Evolutionary conservation across 2,113 vertebrate species (phyloP), one percentile per base, ranked within the genome.

Genomic region (Channa maculata): DNA sequence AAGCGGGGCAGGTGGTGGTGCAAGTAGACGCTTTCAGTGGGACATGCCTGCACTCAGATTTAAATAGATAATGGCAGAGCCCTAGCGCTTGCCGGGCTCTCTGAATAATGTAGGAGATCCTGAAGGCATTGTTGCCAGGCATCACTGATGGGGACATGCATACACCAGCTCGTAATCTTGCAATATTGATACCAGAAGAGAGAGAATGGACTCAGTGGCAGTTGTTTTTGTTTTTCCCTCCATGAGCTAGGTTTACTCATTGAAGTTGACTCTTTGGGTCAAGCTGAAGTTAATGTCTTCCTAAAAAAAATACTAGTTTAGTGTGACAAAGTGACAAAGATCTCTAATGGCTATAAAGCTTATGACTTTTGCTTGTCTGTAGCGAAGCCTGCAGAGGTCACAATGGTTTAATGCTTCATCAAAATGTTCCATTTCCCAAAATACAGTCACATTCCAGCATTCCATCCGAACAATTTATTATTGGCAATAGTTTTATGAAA

Each of bases 11-110:
- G 81, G 79, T 81, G 84, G 88, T 8, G 38, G 52, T 50, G 79
- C n/a, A 36, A 79, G 78, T 66, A 63, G 72, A 70, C 3, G 58
- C 80, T 91, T 89, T 86, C 83, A 77, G 71, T 65, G 79, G 89
- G 85, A 79, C 84, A 71, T 77, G 88, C 75, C 74, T 81, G 77
- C 15, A 50, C 88, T 90, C 73, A 71, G 87, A 91, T 91, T 90
- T 91, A 91, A 91, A 92, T 91, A 92, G 90, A 91, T 91, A 89
- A 92, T 91, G 88, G 88, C 90, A 84, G 75, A 71, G 86, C 71
- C 82, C 71, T 51, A 63, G 83, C 49, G 86, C 82, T 88, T 87
- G 88, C 88, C 89, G 87, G 89, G 87, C 65, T 53, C 50, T 62
- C 68, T 93, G 91, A 93, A 93, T 93, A 92, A 90, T 92, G 89